phyloP scores from a whole-genome alignment of 2,888 invertebrate genomes.

The Abrostola triplasia region DNA sequence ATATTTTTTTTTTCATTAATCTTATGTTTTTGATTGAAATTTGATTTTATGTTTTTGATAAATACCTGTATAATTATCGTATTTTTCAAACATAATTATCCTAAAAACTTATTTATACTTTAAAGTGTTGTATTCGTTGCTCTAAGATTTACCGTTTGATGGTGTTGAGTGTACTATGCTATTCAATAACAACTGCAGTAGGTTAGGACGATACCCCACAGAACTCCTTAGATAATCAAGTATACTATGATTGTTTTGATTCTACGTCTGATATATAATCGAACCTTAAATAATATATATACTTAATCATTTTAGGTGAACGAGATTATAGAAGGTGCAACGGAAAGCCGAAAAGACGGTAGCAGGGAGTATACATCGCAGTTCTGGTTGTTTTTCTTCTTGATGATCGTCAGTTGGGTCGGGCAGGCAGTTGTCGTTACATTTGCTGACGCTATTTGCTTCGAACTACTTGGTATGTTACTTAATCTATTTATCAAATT shows the following conservation, averaged over 20 bases:
- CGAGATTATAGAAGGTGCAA: conserved; percentile 78
- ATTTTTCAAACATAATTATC: background rate
- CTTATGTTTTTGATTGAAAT: no score
- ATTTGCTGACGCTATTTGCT: conserved; percentile 96
- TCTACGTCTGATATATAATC: no score
- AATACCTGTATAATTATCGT: background rate
- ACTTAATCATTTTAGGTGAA: conserved; percentile 71
- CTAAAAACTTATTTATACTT: no score
- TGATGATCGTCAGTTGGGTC: conserved; percentile 94
- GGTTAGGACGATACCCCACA: no score
- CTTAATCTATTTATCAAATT: no score
- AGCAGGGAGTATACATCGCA: conserved; percentile 84
- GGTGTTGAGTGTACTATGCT: no score
- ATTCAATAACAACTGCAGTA: no score
- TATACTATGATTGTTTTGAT: no score
- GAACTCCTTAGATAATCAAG: no score
- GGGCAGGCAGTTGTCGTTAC: conserved; percentile 96
- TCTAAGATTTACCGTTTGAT: no score
- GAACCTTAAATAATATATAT: background rate
- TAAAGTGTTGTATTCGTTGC: no score
- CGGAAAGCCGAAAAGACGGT: conserved; percentile 71
- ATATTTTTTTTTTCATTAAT: no score
- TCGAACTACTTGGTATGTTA: conserved; percentile 91
- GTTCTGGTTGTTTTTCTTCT: conserved; percentile 93
- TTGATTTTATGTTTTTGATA: background rate